Percentiles rank a stretch among this genome's conserved stretches.
phyloP scores from a whole-genome alignment of 2,113 vertebrate species.

The Tinamus guttatus region DNA sequence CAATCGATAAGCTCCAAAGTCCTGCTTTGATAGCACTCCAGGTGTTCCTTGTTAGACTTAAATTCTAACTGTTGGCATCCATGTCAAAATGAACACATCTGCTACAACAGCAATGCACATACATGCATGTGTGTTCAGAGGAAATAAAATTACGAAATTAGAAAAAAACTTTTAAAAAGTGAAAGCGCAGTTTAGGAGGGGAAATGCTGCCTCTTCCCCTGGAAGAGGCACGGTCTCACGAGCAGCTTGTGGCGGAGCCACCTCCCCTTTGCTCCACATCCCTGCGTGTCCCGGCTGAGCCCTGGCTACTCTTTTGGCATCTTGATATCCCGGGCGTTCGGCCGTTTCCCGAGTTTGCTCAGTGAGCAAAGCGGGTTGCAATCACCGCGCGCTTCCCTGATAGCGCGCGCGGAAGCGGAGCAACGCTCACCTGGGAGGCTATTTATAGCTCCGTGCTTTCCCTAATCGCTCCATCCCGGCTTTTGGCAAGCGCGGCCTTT shows the following conservation, averaged over 20 bases:
- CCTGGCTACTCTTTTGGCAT: neutral
- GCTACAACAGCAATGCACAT: neutral
- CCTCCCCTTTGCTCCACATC: neutral
- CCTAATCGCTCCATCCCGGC: conserved; percentile 1
- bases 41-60: neutral
- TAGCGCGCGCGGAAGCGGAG: neutral
- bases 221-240: neutral
- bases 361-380: neutral
- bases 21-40: neutral
- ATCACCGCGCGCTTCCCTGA: neutral
- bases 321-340: neutral
- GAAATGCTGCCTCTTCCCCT: neutral
- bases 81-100: accelerated
- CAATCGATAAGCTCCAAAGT: neutral
- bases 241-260: accelerated
- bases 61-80: neutral
- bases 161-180: neutral
- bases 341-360: neutral
- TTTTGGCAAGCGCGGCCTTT: conserved; percentile 28
- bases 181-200: accelerated
- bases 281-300: neutral
- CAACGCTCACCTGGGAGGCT: neutral
- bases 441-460: conserved; percentile 45
- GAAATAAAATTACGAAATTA: neutral
- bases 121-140: neutral